Evolutionary conservation across 2,113 vertebrate genomes (phyloP).

Genomic region (Trinectes maculatus): DNA sequence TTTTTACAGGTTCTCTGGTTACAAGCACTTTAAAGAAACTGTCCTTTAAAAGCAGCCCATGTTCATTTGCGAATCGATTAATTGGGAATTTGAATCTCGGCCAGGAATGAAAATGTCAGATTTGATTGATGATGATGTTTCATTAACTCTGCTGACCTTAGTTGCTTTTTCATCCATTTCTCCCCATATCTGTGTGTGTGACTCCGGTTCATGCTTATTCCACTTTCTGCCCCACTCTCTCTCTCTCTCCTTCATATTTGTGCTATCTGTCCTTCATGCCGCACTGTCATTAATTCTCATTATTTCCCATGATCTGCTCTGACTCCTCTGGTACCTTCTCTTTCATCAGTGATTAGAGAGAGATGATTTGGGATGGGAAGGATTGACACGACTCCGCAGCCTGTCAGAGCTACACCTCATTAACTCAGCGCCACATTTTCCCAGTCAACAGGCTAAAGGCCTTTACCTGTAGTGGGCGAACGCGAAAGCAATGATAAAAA

Average conservation of each 20-base stretch:
- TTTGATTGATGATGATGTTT: conserved; percentile 42
- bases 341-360: conserved; percentile 58
- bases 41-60: conserved; percentile 1
- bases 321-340: conserved; percentile 36
- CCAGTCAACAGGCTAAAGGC: conserved; percentile 16
- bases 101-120: conserved; percentile 45
- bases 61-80: conserved; percentile 16
- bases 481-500: conserved; percentile 19
- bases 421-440: conserved; percentile 35
- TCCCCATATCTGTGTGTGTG: neutral
- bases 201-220: neutral
- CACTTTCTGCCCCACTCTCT: neutral
- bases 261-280: conserved; percentile 40
- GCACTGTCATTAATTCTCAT: conserved; percentile 59
- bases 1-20: too few relatives aligned
- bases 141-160: conserved; percentile 24
- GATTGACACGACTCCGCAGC: conserved; percentile 31
- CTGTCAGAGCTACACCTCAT: conserved; percentile 44
- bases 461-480: conserved; percentile 21
- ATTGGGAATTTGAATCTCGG: conserved; percentile 19
- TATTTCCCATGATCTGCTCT: conserved; percentile 63
- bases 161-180: conserved; percentile 15
- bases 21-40: too few relatives aligned
- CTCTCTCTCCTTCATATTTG: neutral
- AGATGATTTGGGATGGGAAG: conserved; percentile 43